Conservation (phyloP, 2,797 vertebrate genomes). For the Nannoperca obscura region DNA sequence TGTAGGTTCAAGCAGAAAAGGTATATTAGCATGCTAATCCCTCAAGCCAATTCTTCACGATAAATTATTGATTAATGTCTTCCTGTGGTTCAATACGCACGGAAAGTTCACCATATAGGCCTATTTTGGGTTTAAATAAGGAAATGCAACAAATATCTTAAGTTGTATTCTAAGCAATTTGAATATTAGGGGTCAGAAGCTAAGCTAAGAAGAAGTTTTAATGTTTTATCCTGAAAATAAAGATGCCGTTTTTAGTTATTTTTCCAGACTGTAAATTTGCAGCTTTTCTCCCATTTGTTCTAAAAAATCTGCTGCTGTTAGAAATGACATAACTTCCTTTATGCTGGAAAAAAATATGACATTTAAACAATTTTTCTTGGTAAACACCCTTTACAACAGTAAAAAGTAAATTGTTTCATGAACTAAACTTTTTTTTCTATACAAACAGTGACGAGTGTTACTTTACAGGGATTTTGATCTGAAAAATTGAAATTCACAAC, state of each 20-base stretch:
- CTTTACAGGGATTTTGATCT: not conserved
- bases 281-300: not conserved
- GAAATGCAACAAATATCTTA: not conserved
- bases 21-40: not conserved
- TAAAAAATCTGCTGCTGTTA: not conserved
- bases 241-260: not conserved
- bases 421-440: not conserved
- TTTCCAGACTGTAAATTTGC: not conserved
- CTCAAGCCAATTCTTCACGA: slow-evolving; percentile 14
- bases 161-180: not conserved
- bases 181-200: not conserved
- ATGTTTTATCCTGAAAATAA: not conserved
- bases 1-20: slow-evolving; percentile 12
- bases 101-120: not conserved
- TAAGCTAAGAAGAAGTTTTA: not conserved
- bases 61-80: slow-evolving; percentile 16
- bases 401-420: not conserved
- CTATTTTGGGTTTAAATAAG: not conserved
- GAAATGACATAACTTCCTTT: not conserved
- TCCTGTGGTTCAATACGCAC: not conserved
- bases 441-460: not conserved
- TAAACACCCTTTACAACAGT: not conserved
- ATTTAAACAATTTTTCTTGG: not conserved
- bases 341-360: not conserved
- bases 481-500: not conserved